Evolutionary conservation across 2,888 invertebrate genomes (phyloP), one percentile per base, ranked within the genome.

Genomic region (Anorthoa munda): DNA sequence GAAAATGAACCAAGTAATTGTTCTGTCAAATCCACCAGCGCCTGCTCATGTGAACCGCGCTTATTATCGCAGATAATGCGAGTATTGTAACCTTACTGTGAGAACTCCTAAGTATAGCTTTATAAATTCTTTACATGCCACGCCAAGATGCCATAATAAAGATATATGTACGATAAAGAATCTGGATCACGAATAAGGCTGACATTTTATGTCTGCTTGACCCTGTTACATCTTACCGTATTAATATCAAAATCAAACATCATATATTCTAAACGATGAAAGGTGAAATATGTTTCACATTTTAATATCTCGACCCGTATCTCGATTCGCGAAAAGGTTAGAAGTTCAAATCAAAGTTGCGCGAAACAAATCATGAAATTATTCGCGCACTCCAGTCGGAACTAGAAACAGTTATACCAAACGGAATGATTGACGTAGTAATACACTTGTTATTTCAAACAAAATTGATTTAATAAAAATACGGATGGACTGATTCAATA

Each of bases 1-100:
- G 94, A 95, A 94, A 92, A 90, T 88, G 82, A 88, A 85, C 17
- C 59, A 71, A 82, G 90, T 92, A 91, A 95, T 95, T 94, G 94
- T 94, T 93, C 91, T 89, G 89, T 92, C 92, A 92, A 93, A 92
- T 88, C 84, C 88, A 88, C 84, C 86, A 82, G 78, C 84, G 70
- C 66, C 82, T 86, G 83, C 86, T 90, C 91, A 91, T 94, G 93
- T 91, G 94, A 94, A 94, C 90, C 81, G 75, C 84, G 86, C 91
- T 89, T 91, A 91, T 93, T 93, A 91, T 87, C 85, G 78, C 77
- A 83, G 82, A 85, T 84, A 88, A 86, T 86, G 80, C 72, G 56
- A 77, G 83, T 79, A 85, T 85, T 87, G 84, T 85, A 85, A 73
- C 76, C 76, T 87, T 86, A 82, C 88, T 93, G 93, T 93, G 93